Conservation (phyloP, 2,888 invertebrate species). For the Dastarcus helophoroides region DNA sequence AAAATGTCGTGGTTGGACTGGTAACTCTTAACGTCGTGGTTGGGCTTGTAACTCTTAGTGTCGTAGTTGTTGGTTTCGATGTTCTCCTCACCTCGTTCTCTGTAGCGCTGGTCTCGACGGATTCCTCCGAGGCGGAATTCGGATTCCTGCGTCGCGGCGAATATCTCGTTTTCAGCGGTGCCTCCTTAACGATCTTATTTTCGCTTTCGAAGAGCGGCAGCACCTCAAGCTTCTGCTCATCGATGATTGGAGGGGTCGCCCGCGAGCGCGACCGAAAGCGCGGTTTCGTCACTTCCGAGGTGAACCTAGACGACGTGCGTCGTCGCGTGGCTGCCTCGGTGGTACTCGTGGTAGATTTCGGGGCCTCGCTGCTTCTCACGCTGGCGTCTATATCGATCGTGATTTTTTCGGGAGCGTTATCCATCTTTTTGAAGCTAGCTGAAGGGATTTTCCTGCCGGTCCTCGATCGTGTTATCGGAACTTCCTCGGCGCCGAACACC, state of each 20-base stretch:
- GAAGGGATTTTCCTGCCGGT: slow-evolving; percentile 22
- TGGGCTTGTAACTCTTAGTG: slow-evolving; percentile 9
- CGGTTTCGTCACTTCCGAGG: background rate
- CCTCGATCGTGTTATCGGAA: slow-evolving; percentile 23
- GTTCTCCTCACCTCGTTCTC: slow-evolving; percentile 18
- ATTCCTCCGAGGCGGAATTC: slow-evolving; percentile 15
- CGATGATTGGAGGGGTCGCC: slow-evolving; percentile 22
- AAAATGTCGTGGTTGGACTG: background rate
- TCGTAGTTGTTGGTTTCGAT: slow-evolving; percentile 4
- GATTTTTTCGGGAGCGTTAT: slow-evolving; percentile 6
- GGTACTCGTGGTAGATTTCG: slow-evolving; percentile 2
- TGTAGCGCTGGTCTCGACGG: slow-evolving; percentile 21
- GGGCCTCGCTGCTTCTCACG: slow-evolving; percentile 4
- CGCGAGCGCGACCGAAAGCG: slow-evolving; percentile 19
- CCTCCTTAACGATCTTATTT: slow-evolving; percentile 23
- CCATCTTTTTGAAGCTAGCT: slow-evolving; percentile 2
- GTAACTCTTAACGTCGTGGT: slow-evolving; percentile 11
- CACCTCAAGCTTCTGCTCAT: slow-evolving; percentile 33
- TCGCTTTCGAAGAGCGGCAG: slow-evolving; percentile 33
- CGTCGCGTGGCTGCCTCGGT: slow-evolving; percentile 1
- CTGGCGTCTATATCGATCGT: slow-evolving; percentile 2
- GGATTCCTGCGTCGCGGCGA: slow-evolving; percentile 3
- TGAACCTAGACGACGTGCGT: slow-evolving; percentile 3
- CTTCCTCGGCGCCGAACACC: slow-evolving; percentile 14
- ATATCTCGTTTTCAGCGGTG: slow-evolving; percentile 12